Evolutionary conservation across 2,888 invertebrate genomes (phyloP).

Genomic region (Hypomecis atomaria): DNA sequence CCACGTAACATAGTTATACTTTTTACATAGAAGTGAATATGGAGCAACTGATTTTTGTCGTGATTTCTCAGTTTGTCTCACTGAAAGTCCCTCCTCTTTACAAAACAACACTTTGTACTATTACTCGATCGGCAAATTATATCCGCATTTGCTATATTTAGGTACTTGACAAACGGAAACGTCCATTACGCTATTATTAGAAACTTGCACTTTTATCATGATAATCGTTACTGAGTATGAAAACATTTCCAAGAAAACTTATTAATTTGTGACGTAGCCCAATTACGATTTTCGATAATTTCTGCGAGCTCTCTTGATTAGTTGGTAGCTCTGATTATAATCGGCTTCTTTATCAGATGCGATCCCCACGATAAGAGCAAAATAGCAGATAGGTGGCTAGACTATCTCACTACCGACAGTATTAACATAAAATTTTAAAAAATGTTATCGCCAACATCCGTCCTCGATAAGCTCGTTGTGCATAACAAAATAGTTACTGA

Average conservation of each 20-base stretch:
- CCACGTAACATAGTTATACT: no score
- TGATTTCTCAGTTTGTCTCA: no score
- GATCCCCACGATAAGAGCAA: slow-evolving; percentile 41
- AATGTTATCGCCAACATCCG: slow-evolving; percentile 24
- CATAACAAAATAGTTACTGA: slow-evolving; percentile 7
- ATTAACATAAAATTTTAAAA: slow-evolving; percentile 17
- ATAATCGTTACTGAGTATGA: slow-evolving; percentile 22
- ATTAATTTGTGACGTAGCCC: slow-evolving; percentile 58
- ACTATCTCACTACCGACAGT: slow-evolving; percentile 27
- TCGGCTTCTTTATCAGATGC: slow-evolving; percentile 50
- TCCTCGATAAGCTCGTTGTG: slow-evolving; percentile 12
- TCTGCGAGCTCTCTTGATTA: slow-evolving; percentile 47
- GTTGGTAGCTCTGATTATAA: slow-evolving; percentile 51
- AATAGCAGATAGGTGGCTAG: slow-evolving; percentile 29
- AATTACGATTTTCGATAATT: slow-evolving; percentile 62
- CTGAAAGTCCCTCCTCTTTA: no score
- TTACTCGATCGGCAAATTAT: no score
- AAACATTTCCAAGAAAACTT: slow-evolving; percentile 55
- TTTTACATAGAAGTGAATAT: no score
- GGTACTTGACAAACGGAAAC: background rate
- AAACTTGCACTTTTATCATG: slow-evolving; percentile 21
- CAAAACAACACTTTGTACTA: no score
- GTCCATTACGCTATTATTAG: slow-evolving; percentile 18
- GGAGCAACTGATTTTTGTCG: no score
- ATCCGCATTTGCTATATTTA: no score